Evolutionary conservation across 1,140 invertebrate genomes (phyloP), one percentile per base, ranked within the genome.

Genomic region (Microplitis mediator): DNA sequence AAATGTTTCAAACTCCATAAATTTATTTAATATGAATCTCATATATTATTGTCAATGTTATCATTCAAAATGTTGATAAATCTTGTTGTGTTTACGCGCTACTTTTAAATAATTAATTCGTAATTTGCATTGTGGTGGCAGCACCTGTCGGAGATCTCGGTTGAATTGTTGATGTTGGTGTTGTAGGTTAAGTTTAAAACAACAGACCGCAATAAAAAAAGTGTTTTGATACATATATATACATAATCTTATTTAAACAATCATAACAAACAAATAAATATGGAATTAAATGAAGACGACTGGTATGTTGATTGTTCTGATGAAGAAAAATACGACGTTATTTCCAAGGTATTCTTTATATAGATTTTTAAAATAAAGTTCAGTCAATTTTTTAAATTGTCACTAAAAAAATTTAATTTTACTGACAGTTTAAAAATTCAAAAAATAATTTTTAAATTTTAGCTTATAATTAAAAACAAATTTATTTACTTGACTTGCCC

Each of bases 221-320:
- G 58, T 35, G n/a, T 39, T 23, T 66, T 58, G 23, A 36, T 16
- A 39, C 56, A 45, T 16, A 34, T 58, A 36, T 16, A 39, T 39
- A 45, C 16, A 34, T 58, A 36, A 63, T 56, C 54, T 61, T 16
- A 31, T 64, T 65, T 23, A 3, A 66, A 9, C 39, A 45, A 45
- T 45, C 39, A 45, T 45, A 45, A 45, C 39, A 45, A 45, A 6
- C 5, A 45, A 45, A 11, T 45, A 6, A 45, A 45, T 45, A 85
- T 86, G 83, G 89, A 90, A 71, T 77, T 83, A 32, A 88, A 84
- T 77, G 87, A 88, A 4, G 82, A 87, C 32, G 85, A 88, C 3
- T 91, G 89, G 89, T 85, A 83, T 11, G 78, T 90, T 8, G 86
- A 89, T 0, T 91, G 91, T 77, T 91, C 90, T 3, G 91, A 91